Evolutionary conservation across 2,888 invertebrate genomes (phyloP).

Genomic region (Caradrina kadenii): DNA sequence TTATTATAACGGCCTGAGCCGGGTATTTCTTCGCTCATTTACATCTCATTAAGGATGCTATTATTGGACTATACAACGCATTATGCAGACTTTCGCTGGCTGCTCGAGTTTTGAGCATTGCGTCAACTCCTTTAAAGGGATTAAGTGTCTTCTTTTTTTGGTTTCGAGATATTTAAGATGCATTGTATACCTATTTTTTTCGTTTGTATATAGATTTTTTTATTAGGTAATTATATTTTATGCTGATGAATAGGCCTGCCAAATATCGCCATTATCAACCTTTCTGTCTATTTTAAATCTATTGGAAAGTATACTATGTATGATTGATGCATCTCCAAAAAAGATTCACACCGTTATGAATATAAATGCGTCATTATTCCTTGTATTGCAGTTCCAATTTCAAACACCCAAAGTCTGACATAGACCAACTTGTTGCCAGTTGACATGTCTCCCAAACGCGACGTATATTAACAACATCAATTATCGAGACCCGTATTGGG

Average conservation of each 20-base stretch:
- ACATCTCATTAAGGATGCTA: constrained; percentile 90
- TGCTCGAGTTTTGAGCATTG: constrained; percentile 62
- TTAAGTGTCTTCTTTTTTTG: constrained; percentile 40
- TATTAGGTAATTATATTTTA: neutral
- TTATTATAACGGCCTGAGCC: constrained; percentile 89
- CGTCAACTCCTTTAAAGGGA: constrained; percentile 60
- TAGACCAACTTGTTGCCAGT: constrained; percentile 16
- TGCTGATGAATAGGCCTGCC: neutral
- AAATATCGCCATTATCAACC: neutral
- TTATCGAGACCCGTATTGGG: constrained; percentile 71
- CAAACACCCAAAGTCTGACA: constrained; percentile 14
- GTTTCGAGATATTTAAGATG: constrained; percentile 38
- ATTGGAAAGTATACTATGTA: too few species aligned
- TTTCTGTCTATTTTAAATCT: too few species aligned
- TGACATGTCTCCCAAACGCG: constrained; percentile 53
- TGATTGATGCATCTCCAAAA: too few species aligned
- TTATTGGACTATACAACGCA: constrained; percentile 83
- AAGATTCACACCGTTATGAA: too few species aligned
- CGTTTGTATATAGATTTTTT: constrained; percentile 1
- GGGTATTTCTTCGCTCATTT: constrained; percentile 90
- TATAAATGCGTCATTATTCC: neutral
- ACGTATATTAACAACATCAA: constrained; percentile 79
- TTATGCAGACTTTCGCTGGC: constrained; percentile 72
- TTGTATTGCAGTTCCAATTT: neutral
- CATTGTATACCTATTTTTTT: constrained; percentile 27